phyloP scores from a whole-genome alignment of 1,140 invertebrate species.

The Sarcophaga peregrina region DNA sequence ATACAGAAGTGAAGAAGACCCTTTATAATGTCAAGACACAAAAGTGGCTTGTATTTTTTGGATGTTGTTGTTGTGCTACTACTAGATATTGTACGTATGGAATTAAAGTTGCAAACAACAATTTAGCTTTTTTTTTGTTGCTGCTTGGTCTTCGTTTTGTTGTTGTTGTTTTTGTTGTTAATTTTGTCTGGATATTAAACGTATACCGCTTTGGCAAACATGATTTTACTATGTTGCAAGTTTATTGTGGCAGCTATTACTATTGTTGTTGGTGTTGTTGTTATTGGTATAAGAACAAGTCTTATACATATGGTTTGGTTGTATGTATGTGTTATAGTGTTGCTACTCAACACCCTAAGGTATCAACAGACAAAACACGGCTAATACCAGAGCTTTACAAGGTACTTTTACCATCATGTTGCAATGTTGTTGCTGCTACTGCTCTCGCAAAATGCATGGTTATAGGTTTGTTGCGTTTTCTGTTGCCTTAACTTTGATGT shows the following conservation, averaged over 20 bases:
- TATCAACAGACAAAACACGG: conserved; percentile 26
- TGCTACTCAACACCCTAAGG: conserved; percentile 34
- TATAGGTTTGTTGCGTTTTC: too few species aligned
- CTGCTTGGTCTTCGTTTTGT: too few species aligned
- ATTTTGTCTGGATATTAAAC: background rate
- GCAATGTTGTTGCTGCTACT: conserved; percentile 10
- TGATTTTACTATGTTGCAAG: background rate
- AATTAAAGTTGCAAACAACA: background rate
- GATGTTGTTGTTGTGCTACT: background rate
- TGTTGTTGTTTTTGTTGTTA: background rate
- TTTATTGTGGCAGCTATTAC: background rate
- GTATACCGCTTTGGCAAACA: background rate
- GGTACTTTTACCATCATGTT: conserved; percentile 15
- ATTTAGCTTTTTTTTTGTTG: background rate
- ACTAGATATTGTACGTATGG: too few species aligned
- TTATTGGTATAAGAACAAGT: too few species aligned
- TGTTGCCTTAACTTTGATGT: too few species aligned
- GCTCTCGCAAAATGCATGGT: background rate
- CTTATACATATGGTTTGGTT: too few species aligned
- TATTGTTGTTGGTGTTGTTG: background rate
- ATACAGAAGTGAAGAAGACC: background rate
- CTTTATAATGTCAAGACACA: background rate
- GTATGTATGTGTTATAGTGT: background rate
- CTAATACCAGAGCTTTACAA: conserved; percentile 35
- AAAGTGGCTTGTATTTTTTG: background rate